A percentile compares a stretch with the other conserved stretches of the same genome.
These are phyloP conservation scores for Dendropsophus ebraccatus DNA, from an alignment of 2,113 vertebrate species.

Conservation along the genomic window DNA sequence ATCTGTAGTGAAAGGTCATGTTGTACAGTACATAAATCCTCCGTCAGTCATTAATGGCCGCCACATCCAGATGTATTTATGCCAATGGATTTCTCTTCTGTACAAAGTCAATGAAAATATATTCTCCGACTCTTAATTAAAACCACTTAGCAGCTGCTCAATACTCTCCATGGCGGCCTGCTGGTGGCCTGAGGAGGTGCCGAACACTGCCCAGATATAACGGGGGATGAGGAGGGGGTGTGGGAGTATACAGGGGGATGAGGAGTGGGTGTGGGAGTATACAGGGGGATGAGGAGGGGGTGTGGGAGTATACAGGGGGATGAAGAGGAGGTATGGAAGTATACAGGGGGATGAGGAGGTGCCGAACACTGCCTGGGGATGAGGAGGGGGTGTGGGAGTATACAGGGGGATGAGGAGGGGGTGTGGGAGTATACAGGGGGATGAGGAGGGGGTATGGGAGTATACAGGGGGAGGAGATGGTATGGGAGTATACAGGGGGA, in stretches of 20 bases:
- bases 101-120: slow-evolving; percentile 41
- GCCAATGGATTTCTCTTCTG: not conserved
- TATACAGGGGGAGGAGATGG: no score
- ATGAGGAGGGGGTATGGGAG: not conserved
- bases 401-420: not conserved
- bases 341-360: no score
- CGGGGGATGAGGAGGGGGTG: not conserved
- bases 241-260: not conserved
- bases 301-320: no score
- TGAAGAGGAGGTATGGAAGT: not conserved
- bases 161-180: not conserved
- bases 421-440: no score
- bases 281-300: no score
- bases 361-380: not conserved
- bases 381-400: not conserved
- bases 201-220: no score
- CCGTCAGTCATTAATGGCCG: slow-evolving; percentile 21
- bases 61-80: not conserved
- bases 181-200: slow-evolving; percentile 1
- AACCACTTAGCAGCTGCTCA: slow-evolving; percentile 30
- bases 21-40: not conserved
- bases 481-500: no score
- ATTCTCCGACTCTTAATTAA: slow-evolving; percentile 45
- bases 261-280: not conserved
- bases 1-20: not conserved